These are phyloP conservation scores for Bos javanicus DNA, from an alignment of 2,113 vertebrate genomes.

Conservation along the genomic window DNA sequence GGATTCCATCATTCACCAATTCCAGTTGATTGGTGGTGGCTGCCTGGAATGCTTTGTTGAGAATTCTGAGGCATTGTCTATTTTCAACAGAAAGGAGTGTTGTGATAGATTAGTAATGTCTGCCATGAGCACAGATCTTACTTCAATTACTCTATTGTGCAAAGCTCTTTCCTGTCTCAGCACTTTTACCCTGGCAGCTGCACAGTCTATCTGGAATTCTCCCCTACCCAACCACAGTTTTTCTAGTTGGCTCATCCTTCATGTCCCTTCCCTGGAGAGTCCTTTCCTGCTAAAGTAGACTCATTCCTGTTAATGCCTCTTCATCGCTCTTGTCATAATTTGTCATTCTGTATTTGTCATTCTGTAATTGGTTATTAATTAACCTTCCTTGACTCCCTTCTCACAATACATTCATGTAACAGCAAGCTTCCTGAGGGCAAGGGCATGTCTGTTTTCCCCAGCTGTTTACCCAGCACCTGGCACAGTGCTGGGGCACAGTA, in stretches of 20 bases:
- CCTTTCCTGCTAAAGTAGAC: background rate
- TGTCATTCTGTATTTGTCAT: background rate
- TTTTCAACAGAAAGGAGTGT: constrained; percentile 25
- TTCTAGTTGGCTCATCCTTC: background rate
- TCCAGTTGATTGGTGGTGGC: background rate
- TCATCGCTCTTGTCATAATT: background rate
- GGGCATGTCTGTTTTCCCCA: background rate
- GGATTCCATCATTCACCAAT: background rate
- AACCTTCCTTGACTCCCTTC: background rate
- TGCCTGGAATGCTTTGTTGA: background rate
- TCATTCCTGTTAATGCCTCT: background rate
- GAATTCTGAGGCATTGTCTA: background rate
- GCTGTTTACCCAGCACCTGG: background rate
- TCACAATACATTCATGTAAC: background rate
- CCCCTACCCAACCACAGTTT: background rate
- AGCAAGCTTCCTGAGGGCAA: background rate
- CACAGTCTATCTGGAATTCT: background rate
- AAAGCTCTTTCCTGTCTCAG: background rate
- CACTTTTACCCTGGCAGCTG: background rate
- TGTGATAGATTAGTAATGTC: constrained; percentile 31
- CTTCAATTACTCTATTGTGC: background rate
- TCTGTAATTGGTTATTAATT: background rate
- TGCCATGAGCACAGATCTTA: background rate
- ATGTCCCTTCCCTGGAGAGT: background rate
- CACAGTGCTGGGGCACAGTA: background rate